Base-by-base conservation (phyloP, 2,113 vertebrate species). In the Lasiurus cinereus region DNA sequence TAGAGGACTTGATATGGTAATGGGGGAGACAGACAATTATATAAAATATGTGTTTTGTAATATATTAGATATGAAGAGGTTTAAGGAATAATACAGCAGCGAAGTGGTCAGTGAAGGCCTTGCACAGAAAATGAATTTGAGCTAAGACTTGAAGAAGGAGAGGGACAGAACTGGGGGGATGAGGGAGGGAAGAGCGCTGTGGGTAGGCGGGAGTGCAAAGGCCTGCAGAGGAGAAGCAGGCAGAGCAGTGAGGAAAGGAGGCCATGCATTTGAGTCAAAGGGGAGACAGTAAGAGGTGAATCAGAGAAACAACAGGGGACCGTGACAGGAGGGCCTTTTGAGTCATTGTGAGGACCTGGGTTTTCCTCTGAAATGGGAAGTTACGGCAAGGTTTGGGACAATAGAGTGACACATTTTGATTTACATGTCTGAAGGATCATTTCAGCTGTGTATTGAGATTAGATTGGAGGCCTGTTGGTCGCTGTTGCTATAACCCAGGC, bases 361-460 rank as follows among this genome's bases (percentile, higher is more conserved):
- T 8, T 82, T 72, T 46, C 66, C 21, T 46, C 22, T 92, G 66
- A 92, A 67, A 52, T 66, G 39, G n/a, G 14, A 94, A 59, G 36
- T 78, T 69, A 73, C 14, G 66, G 76, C 31, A 64, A 52, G 24
- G 3, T 50, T 86, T 83, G 72, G 16, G 16, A 15, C 36, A 46
- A 5, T 62, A 77, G 16, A 82, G 22, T 67, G 48, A 36, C 52
- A 31, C 56, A 27, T 52, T 88, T 12, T 83, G 36, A 88, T 62
- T 52, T 29, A 56, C 4, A 15, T 59, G 31, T 86, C 90, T 94
- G 50, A 82, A 89, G 33, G 21, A n/a, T 86, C 46, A 36, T 62
- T 94, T 89, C 89, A 6, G 48, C 31, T 95, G 24, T 59, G 7
- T 72, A 39, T 59, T 90, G 62, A 94, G 46, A 83, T 54, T 50